These are phyloP conservation scores for Conus canariensis DNA, from an alignment of 2,888 invertebrate genomes.

Conservation along the genomic window DNA sequence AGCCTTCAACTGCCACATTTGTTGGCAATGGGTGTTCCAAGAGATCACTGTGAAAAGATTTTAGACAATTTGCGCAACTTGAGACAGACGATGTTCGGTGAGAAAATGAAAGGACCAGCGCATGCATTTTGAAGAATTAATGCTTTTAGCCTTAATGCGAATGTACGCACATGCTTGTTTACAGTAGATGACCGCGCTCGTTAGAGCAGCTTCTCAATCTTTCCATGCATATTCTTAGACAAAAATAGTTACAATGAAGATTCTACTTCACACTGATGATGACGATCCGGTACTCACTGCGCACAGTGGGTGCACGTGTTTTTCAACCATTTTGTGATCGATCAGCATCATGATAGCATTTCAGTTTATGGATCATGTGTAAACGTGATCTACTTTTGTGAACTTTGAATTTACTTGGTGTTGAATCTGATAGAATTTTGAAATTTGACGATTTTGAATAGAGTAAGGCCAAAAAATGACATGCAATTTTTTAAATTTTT, in stretches of 20 bases:
- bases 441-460: too few species aligned
- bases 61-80: slow-evolving; percentile 72
- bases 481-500: too few species aligned
- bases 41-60: slow-evolving; percentile 71
- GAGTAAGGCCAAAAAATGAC: too few species aligned
- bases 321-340: too few species aligned
- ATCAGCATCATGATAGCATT: too few species aligned
- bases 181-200: neutral
- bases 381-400: too few species aligned
- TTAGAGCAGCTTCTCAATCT: slow-evolving; percentile 11
- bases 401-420: too few species aligned
- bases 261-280: neutral
- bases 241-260: neutral
- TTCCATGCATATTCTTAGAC: neutral
- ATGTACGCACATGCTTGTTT: neutral
- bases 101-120: slow-evolving; percentile 47
- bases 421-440: too few species aligned
- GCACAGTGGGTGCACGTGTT: neutral
- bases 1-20: slow-evolving; percentile 69
- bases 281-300: too few species aligned
- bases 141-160: neutral
- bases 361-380: too few species aligned
- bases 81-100: slow-evolving; percentile 70
- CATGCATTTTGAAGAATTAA: slow-evolving; percentile 24
- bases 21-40: slow-evolving; percentile 71